Evolutionary conservation across 2,888 invertebrate genomes (phyloP), one percentile per base, ranked within the genome.

Genomic region (Hipparchia semele): DNA sequence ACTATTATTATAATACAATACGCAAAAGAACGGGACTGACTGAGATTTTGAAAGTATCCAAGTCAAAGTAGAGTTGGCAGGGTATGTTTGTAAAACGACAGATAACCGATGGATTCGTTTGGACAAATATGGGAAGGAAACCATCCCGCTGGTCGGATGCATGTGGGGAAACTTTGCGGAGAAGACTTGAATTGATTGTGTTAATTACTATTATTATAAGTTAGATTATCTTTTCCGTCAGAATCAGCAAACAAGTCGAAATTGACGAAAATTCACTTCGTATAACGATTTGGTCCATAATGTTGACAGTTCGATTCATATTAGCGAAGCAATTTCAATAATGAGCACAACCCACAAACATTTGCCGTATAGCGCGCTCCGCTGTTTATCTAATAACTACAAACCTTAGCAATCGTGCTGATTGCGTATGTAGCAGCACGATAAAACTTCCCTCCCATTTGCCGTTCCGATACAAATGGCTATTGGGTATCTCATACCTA

Each of bases 311-410:
- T 64, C 62, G 73, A 74, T 77, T 74, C 77, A 74, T 89, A 89
- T 88, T 87, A 88, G 83, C 83, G 86, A 83, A 84, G 83, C 85
- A 86, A 88, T 91, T 89, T 82, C 84, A 82, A 83, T 90, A 92
- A 92, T 90, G 90, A 91, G 90, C 87, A 86, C 86, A 87, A 86
- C 89, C 86, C 83, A 79, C 88, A 90, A 91, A 92, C 88, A 90
- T 90, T 90, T 87, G 87, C 87, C 81, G 82, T 83, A 77, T 80
- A 79, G 80, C 79, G 62, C 76, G 75, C 79, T 76, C 62, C 70
- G 46, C 80, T 86, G 87, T 91, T 90, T 91, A 90, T 89, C 88
- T 84, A 86, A 83, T 83, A 80, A 81, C 82, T 79, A 83, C 80
- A 85, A 86, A 86, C 89, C 87, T 85, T 90, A 84, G 88, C 90